Percentiles rank a stretch among this genome's conserved stretches.
Evolutionary conservation across 2,888 invertebrate species (phyloP).

Genomic region (Axea sp.): DNA sequence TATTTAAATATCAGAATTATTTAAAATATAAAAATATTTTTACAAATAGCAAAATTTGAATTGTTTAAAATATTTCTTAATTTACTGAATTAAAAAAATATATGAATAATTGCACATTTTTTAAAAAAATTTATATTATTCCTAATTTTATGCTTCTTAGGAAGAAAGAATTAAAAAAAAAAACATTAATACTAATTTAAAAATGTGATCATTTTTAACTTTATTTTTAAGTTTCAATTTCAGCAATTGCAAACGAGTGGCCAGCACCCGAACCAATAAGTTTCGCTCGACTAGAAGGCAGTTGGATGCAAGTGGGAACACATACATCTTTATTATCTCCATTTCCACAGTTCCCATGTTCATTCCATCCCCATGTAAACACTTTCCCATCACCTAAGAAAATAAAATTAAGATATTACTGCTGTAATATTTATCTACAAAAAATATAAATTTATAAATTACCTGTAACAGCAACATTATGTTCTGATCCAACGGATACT

Average conservation of each 20-base stretch:
- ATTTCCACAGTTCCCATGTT: slow-evolving; percentile 91
- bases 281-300: slow-evolving; percentile 60
- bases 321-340: slow-evolving; percentile 80
- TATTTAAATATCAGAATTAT: no score
- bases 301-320: slow-evolving; percentile 77
- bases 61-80: no score
- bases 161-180: no score
- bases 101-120: no score
- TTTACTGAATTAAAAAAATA: no score
- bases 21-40: no score
- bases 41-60: no score
- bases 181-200: no score
- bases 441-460: slow-evolving; percentile 27
- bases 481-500: slow-evolving; percentile 88
- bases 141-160: no score
- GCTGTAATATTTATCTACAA: background rate
- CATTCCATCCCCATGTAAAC: slow-evolving; percentile 94
- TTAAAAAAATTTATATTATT: no score
- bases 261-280: slow-evolving; percentile 77
- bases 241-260: slow-evolving; percentile 77
- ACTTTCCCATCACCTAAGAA: slow-evolving; percentile 83
- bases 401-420: slow-evolving; percentile 3
- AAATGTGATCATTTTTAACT: no score
- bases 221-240: slow-evolving; percentile 2
- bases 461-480: slow-evolving; percentile 84